These are phyloP conservation scores for Myathropa florea DNA, from an alignment of 2,888 invertebrate genomes.

Conservation along the genomic window DNA sequence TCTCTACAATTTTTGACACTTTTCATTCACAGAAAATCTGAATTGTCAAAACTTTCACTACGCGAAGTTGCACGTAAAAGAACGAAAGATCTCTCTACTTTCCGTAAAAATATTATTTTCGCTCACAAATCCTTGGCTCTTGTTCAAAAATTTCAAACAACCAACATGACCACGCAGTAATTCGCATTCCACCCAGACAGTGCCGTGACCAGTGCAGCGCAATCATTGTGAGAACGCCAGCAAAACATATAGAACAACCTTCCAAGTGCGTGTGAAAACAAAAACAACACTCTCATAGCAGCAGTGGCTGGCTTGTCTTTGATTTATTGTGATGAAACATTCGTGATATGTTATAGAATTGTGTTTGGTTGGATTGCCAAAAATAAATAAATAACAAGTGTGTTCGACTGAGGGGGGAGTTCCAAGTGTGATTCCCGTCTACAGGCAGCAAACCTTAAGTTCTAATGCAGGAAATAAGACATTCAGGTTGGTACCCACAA, in stretches of 20 bases:
- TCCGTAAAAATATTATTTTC: conserved; percentile 27
- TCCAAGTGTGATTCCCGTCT: conserved; percentile 5
- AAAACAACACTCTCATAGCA: conserved; percentile 53
- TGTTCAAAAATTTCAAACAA: conserved; percentile 3
- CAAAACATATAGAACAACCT: conserved; percentile 13
- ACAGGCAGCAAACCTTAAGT: conserved; percentile 1
- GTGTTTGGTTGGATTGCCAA: conserved; percentile 6
- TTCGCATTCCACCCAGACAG: neutral
- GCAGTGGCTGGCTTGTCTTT: conserved; percentile 9
- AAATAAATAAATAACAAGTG: conserved; percentile 31
- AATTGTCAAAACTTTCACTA: conserved; percentile 71
- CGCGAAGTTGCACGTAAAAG: conserved; percentile 40
- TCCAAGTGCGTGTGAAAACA: conserved; percentile 59
- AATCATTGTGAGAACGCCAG: neutral
- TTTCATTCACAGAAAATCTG: conserved; percentile 49
- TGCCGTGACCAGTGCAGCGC: neutral
- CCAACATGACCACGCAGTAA: conserved; percentile 9
- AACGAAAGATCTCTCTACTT: conserved; percentile 19
- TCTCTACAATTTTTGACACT: conserved; percentile 43
- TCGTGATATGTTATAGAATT: conserved; percentile 27
- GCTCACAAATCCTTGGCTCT: conserved; percentile 20
- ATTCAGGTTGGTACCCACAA: conserved; percentile 51
- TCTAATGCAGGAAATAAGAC: conserved; percentile 60
- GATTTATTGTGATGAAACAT: conserved; percentile 54
- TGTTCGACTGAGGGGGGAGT: neutral